Evolutionary conservation across 2,797 vertebrate genomes (phyloP), one percentile per base, ranked within the genome.

Genomic region (Lacerta agilis): DNA sequence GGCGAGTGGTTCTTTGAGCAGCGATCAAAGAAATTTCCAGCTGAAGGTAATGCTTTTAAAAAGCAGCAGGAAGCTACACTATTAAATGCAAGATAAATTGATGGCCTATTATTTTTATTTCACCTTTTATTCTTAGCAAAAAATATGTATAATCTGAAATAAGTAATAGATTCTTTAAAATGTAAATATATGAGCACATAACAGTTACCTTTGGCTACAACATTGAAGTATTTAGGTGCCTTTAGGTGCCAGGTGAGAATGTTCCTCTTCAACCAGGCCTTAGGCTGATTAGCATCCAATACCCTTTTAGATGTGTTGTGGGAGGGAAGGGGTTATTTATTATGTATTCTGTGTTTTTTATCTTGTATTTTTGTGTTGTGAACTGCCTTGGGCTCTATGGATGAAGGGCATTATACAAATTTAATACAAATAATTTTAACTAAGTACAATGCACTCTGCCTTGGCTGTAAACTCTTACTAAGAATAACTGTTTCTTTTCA

Each of bases 1-100:
- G 98, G 98, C 77, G 98, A 99, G 23, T 99, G 98, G 98, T 99
- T 99, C 95, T 95, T 98, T 75, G 98, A 98, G 88, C 97, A 98
- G 91, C 97, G 97, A 95, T 97, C 97, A 23, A 98, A 97, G 96
- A 99, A 98, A 93, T 99, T 98, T 90, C 97, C 98, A 10, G n/a
- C 87, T 58, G 96, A 96, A 98, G 98, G 98, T 99, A 97, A 15
- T 72, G 36, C 72, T 2, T 2, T 33, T 90, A 67, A 86, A 41
- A 81, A 73, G 17, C 89, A 71, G 36, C 49, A 5, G 4, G 41
- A 73, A 90, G 45, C 33, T 87, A n/a, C 18, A 7, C 29, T 45
- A 4, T 80, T 85, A 71, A 79, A 71, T 43, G 1, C 0, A 79
- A 66, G 75, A 2, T 72, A 83, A 80, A 43, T 69, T 84, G 61